Evolutionary conservation across 2,888 invertebrate species (phyloP).

Genomic region (Sinohyriopsis cumingii): DNA sequence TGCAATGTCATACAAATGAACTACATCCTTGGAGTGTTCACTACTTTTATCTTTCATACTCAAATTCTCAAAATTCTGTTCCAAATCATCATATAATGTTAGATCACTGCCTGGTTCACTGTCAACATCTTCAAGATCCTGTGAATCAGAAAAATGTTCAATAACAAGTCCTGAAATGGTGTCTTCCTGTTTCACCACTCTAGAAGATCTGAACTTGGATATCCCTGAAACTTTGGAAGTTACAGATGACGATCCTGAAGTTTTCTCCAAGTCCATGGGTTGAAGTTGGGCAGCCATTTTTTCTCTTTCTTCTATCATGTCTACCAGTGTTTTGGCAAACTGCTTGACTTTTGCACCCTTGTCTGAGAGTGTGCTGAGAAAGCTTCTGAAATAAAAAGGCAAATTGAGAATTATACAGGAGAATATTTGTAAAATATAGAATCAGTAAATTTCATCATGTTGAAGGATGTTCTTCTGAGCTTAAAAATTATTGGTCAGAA

Average conservation of each 20-base stretch:
- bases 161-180: no score
- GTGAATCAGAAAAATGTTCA: no score
- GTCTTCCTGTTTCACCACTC: no score
- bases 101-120: no score
- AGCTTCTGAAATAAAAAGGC: constrained; percentile 26
- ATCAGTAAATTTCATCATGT: no score
- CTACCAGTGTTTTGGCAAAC: constrained; percentile 12
- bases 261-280: not conserved
- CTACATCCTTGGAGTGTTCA: not conserved
- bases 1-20: constrained; percentile 35
- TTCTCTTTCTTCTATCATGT: not conserved
- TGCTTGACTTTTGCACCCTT: constrained; percentile 36
- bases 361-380: constrained; percentile 36
- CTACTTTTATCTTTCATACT: not conserved
- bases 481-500: no score
- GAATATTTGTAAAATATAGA: no score
- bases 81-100: constrained; percentile 1
- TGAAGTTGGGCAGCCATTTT: not conserved
- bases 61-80: constrained; percentile 4
- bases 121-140: no score
- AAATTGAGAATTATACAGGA: not conserved
- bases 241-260: no score
- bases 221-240: no score
- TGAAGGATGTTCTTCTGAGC: no score
- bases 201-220: no score